Conservation (phyloP, 1,140 invertebrate species). For the Ostrea denselamellosa region DNA sequence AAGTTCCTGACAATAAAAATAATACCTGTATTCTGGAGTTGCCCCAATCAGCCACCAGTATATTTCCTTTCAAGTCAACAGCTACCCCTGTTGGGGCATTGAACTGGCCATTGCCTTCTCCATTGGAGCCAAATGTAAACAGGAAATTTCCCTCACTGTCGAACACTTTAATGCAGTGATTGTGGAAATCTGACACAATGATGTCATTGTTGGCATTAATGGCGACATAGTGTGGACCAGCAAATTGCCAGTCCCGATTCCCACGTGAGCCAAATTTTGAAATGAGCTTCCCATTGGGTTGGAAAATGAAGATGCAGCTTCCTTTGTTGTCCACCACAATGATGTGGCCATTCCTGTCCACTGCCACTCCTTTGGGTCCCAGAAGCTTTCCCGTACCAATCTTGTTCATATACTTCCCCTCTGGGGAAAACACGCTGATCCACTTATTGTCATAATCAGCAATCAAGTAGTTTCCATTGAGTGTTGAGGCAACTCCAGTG, state of each 20-base stretch:
- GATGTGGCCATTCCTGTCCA: constrained; percentile 81
- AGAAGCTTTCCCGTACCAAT: constrained; percentile 82
- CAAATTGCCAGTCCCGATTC: constrained; percentile 81
- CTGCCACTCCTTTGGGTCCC: constrained; percentile 82
- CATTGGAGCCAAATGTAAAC: constrained; percentile 78
- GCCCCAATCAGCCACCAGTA: constrained; percentile 83
- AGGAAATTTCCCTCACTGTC: constrained; percentile 75
- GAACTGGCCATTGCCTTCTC: constrained; percentile 82
- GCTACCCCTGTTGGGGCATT: constrained; percentile 83
- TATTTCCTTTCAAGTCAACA: constrained; percentile 81
- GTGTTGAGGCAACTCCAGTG: constrained; percentile 81
- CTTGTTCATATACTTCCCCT: constrained; percentile 82
- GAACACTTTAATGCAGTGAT: constrained; percentile 82
- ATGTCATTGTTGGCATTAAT: constrained; percentile 81
- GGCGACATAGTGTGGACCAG: constrained; percentile 83
- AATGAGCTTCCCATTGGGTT: constrained; percentile 80
- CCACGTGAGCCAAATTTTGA: constrained; percentile 77
- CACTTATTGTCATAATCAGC: constrained; percentile 84
- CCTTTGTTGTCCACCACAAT: constrained; percentile 84
- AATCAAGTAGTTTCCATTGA: constrained; percentile 82
- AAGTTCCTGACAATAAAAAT: constrained; percentile 2
- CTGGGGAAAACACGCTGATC: constrained; percentile 81
- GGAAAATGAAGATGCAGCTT: constrained; percentile 81
- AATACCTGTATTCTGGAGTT: constrained; percentile 82
- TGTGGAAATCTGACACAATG: constrained; percentile 83